Base-by-base conservation (phyloP, 2,888 invertebrate genomes). In the Lamellibrachia satsuma region DNA sequence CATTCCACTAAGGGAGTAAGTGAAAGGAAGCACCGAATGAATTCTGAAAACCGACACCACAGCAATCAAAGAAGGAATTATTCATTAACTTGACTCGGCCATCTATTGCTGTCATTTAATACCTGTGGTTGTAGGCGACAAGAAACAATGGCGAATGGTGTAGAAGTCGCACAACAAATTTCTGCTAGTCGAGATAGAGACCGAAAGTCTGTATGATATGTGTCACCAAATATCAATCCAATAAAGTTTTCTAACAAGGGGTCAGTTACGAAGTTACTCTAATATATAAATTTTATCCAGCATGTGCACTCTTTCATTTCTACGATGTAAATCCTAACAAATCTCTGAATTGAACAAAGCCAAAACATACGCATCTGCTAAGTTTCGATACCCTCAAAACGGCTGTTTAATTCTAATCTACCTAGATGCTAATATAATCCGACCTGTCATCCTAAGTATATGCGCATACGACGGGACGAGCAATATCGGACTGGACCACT, bases 1-100 rank as follows among this genome's bases (percentile, higher is more conserved):
- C 75, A 75, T 75, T 75, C 75, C 75, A 75, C 75, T 75, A n/a
- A 75, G 75, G 75, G 75, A 75, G 75, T 75, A 75, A 11, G 75
- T 75, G 75, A 75, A 75, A 75, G 75, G 75, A 75, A 75, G 75
- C 75, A 75, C 75, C 75, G 22, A 15, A 75, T 75, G 75, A 75
- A 75, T 75, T 75, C 75, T 15, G 75, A 75, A 75, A 75, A 75
- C 75, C 75, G 22, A 75, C 75, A 75, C 75, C 75, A n/a, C 75
- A 75, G n/a, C 75, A 75, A 75, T 75, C 75, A 75, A 75, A 75
- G 75, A 75, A 75, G 75, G 75, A 75, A 75, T 75, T 75, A 75
- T 75, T 75, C 75, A 75, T 75, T 75, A 75, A 75, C 75, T 75
- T 75, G 75, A 75, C 75, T 75, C 75, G 75, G 22, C 75, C 75